phyloP scores from a whole-genome alignment of 2,888 invertebrate genomes.

The Automeris io region DNA sequence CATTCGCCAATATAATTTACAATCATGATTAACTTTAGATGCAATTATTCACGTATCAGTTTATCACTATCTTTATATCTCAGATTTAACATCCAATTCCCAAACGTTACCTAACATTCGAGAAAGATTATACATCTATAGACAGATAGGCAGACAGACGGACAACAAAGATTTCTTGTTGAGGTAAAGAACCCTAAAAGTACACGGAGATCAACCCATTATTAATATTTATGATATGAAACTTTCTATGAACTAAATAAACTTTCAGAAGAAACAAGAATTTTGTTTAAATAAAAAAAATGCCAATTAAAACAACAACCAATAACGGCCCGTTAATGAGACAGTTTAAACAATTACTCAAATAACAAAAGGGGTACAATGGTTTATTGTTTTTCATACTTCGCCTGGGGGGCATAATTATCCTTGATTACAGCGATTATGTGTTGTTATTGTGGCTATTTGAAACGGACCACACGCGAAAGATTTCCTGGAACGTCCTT shows the following conservation, averaged over 20 bases:
- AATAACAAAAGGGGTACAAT: constrained; percentile 40
- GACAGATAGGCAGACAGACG: no score
- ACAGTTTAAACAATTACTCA: constrained; percentile 48
- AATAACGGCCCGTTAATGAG: constrained; percentile 34
- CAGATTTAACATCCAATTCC: no score
- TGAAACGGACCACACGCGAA: constrained; percentile 14
- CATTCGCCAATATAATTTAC: no score
- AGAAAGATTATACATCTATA: no score
- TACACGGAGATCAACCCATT: no score
- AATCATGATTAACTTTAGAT: no score
- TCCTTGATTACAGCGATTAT: constrained; percentile 52
- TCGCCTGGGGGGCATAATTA: constrained; percentile 39
- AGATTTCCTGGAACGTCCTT: constrained; percentile 3
- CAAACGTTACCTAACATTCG: no score
- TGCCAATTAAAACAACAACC: constrained; percentile 21
- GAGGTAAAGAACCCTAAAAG: no score
- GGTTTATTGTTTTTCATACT: constrained; percentile 45
- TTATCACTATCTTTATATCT: no score
- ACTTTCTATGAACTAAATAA: constrained; percentile 22
- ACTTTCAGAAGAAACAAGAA: constrained; percentile 21
- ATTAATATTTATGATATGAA: no score
- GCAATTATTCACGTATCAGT: no score
- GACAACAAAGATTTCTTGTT: no score
- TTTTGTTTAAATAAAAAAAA: constrained; percentile 27
- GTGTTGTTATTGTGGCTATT: constrained; percentile 27